Percentiles rank a stretch among this genome's conserved stretches.
Evolutionary conservation across 2,797 vertebrate genomes (phyloP).

Genomic region (Rhinella marina): DNA sequence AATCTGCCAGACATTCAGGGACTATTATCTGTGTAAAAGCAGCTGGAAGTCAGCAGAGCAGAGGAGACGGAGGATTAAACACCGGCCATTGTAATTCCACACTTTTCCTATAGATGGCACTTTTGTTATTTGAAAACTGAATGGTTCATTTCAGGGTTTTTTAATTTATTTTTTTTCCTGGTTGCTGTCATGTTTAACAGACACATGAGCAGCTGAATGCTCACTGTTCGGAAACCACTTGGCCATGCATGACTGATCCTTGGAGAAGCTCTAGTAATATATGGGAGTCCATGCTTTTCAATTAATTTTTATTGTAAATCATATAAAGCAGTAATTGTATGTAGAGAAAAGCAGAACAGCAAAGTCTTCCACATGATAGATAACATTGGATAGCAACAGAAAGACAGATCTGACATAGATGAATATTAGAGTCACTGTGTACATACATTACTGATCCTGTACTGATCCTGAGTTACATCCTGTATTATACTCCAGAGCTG

Average conservation of each 20-base stretch:
- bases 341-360: conserved; percentile 40
- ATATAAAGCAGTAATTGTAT: conserved; percentile 48
- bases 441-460: no score
- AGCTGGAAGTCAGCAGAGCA: conserved; percentile 9
- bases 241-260: conserved; percentile 58
- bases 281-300: conserved; percentile 61
- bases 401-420: neutral
- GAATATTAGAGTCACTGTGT: no score
- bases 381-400: neutral
- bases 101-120: conserved; percentile 62
- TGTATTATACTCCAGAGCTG: no score
- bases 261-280: conserved; percentile 48
- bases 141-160: neutral
- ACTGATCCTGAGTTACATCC: no score
- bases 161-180: neutral
- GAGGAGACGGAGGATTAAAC: neutral
- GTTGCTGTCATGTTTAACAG: conserved; percentile 2
- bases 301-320: conserved; percentile 57
- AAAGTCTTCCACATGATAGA: conserved; percentile 30
- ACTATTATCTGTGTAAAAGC: conserved; percentile 33
- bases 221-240: conserved; percentile 62
- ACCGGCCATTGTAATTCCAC: neutral
- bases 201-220: conserved; percentile 51
- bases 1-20: neutral
- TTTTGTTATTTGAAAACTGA: conserved; percentile 16